Percentiles rank a stretch among this genome's conserved stretches.
These are phyloP conservation scores for Pedionomus torquatus DNA, from an alignment of 2,113 vertebrate species.

Conservation along the genomic window DNA sequence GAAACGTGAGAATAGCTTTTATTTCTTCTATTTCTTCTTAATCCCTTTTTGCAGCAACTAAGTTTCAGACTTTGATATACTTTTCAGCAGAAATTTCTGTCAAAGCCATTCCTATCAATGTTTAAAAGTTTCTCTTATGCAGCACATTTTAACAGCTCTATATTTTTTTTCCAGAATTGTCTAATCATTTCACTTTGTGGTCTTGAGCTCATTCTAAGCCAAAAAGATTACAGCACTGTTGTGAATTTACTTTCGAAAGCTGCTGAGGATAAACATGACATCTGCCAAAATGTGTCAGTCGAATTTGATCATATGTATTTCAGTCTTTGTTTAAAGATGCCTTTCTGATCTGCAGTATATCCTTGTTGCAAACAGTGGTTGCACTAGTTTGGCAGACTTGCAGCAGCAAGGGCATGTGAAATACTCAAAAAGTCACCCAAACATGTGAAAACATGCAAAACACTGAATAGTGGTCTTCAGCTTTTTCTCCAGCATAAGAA, in stretches of 20 bases:
- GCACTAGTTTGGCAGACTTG: neutral
- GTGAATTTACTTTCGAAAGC: neutral
- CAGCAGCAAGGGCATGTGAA: neutral
- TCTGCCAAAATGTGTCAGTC: neutral
- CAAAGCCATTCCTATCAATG: neutral
- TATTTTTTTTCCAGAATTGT: neutral
- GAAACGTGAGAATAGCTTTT: neutral
- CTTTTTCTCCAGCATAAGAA: neutral
- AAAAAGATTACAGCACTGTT: neutral
- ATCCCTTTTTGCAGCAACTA: neutral
- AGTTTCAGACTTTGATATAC: neutral
- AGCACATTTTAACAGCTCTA: neutral
- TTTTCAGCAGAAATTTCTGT: neutral
- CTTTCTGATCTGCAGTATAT: neutral
- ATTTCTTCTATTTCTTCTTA: neutral
- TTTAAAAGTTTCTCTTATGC: neutral
- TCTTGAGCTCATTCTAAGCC: neutral
- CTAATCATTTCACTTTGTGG: neutral
- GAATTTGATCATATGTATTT: neutral
- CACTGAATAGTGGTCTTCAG: neutral
- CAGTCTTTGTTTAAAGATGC: neutral
- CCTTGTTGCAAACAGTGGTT: neutral
- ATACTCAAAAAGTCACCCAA: neutral
- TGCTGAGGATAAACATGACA: neutral
- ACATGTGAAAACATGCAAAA: neutral